These are phyloP conservation scores for Tetraneura akinire DNA, from an alignment of 1,140 invertebrate genomes.

Conservation along the genomic window DNA sequence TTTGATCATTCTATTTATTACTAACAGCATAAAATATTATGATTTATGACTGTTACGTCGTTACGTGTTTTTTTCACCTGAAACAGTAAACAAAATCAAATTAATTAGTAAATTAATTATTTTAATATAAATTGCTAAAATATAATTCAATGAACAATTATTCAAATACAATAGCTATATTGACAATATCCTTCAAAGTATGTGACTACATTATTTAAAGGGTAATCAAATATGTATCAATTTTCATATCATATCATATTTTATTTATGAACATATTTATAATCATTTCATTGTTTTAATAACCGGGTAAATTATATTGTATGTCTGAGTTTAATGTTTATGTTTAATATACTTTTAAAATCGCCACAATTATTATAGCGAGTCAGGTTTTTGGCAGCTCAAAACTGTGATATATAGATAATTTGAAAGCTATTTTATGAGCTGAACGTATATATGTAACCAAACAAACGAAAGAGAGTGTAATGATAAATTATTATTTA, in stretches of 20 bases:
- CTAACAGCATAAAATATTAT: conserved; percentile 6
- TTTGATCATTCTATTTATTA: background rate
- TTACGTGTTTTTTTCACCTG: background rate
- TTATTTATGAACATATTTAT: conserved; percentile 47
- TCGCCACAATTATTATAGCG: background rate
- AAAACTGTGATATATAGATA: conserved; percentile 36
- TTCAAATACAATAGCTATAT: no score
- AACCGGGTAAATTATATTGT: conserved; percentile 17
- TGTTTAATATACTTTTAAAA: background rate
- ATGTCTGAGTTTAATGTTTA: background rate
- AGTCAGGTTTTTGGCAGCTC: background rate
- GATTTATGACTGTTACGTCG: conserved; percentile 23
- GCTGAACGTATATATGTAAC: conserved; percentile 5
- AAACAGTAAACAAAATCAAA: background rate
- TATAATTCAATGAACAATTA: no score
- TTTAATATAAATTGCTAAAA: background rate
- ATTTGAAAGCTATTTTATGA: conserved; percentile 18
- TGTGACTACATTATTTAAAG: background rate
- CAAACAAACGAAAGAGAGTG: conserved; percentile 16
- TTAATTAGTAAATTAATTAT: background rate
- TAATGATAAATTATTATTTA: conserved; percentile 24
- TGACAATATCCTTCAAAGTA: background rate
- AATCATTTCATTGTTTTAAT: conserved; percentile 36
- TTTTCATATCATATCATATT: conserved; percentile 27
- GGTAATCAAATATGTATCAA: conserved; percentile 2